Evolutionary conservation across 1,140 invertebrate species (phyloP), one percentile per base, ranked within the genome.

Genomic region (Heterodera carotae): DNA sequence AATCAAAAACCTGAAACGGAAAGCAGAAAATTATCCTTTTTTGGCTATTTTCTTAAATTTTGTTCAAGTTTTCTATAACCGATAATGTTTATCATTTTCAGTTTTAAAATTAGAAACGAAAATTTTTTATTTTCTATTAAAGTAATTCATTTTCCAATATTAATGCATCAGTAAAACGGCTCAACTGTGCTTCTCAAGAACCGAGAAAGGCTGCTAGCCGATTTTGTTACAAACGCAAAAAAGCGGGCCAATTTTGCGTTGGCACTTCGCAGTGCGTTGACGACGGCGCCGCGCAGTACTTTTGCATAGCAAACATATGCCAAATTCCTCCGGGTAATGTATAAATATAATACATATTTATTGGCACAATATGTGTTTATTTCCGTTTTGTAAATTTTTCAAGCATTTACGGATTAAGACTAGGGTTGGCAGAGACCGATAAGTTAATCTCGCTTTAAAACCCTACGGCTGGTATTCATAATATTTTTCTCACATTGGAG

Each of bases 281-380:
- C 53, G 69, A 77, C 1, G 82, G 82, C 2, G 22, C 43, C 1
- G 69, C 56, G n/a, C 56, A 83, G 36, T 81, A 84, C 53, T 81
- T 81, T 68, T 81, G 80, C 68, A 81, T 81, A 18, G 77, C 60
- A 18, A 84, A 80, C 27, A 22, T 83, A 22, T 81, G 80, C 59
- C 76, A 84, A 36, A 25, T 76, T 3, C 82, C 79, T 18, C 79
- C 79, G 12, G 78, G 82, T 76, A 29, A 31, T 5, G 10, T 64
- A 78, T 5, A 70, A 25, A 27, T 76, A 74, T 27, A 69, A 8
- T 74, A 5, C 25, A 10, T 3, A 70, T 53, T 36, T 31, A 60
- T 36, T 70, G 27, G 69, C 64, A 70, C 25, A 75, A 75, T 71
- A 43, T n/a, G 27, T 4, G 1, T 25, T 34, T 12, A 70, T 27